phyloP scores from a whole-genome alignment of 92 coral and sea anemone genomes.

The Plumapathes pennacea region DNA sequence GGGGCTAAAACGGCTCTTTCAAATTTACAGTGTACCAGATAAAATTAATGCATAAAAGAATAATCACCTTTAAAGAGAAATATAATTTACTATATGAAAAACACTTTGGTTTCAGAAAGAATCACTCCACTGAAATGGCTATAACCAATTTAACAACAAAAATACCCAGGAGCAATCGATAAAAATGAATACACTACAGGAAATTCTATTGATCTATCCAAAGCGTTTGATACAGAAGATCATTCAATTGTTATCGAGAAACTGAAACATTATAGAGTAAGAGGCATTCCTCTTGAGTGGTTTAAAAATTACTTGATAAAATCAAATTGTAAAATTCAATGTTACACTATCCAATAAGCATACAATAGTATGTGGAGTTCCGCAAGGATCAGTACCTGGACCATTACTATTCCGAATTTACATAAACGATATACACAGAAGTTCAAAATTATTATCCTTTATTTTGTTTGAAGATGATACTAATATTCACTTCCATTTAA shows the following conservation, averaged over 20 bases:
- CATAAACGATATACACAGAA: constrained; percentile 4
- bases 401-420: constrained; percentile 8
- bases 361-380: neutral
- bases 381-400: neutral
- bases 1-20: no score
- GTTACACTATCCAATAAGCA: neutral
- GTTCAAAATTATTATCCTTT: constrained; percentile 1
- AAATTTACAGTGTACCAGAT: constrained; percentile 16
- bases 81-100: neutral
- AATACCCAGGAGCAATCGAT: neutral
- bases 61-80: neutral
- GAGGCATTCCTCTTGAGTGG: constrained; percentile 11
- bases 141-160: neutral
- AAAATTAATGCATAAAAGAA: neutral
- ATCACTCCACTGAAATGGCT: constrained; percentile 2
- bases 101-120: constrained; percentile 13
- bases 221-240: constrained; percentile 30
- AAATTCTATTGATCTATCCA: constrained; percentile 19
- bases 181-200: neutral
- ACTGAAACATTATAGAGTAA: constrained; percentile 16
- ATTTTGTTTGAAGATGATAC: constrained; percentile 23
- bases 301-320: constrained; percentile 4
- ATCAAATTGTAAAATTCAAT: constrained; percentile 5
- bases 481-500: no score
- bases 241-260: constrained; percentile 6